Evolutionary conservation across 2,888 invertebrate genomes (phyloP), one percentile per base, ranked within the genome.

Genomic region (Tupiocoris notatus): DNA sequence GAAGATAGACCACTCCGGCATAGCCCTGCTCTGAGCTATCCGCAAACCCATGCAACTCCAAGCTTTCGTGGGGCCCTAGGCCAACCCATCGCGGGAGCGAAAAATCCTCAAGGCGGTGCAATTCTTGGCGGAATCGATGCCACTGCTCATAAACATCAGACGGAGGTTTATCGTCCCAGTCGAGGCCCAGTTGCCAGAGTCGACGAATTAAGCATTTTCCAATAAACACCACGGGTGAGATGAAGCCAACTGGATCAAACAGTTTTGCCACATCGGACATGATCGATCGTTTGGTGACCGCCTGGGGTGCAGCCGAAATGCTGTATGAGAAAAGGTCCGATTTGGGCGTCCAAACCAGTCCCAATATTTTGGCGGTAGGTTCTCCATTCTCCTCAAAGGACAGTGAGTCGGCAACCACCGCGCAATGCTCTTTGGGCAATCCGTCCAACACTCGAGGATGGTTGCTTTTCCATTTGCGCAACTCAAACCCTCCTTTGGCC

Each of bases 31-130:
- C 64, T 16, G 77, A 76, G 1, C 77, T 77, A 61, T 77, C 79
- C 16, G 54, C 73, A 39, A 79, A 79, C 16, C 77, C 78, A 57
- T 74, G 77, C 0, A 79, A 21, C 70, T 61, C 18, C 1, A 62
- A 6, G 7, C 17, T 18, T n/a, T 16, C 16, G 20, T n/a, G 25
- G 1, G 17, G 20, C 6, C n/a, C 21, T 1, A 61, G 2, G n/a
- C n/a, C 17, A 22, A 74, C 1, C 1, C 23, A 63, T 7, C 74
- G 20, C 1, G 54, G 57, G 2, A 74, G 3, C 1, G 62, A 1
- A 1, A 74, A 64, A 1, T 25, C 9, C 3, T 62, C 21, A 17
- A 74, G 18, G 6, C 17, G 23, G 22, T 1, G 3, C 7, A 61
- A 12, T 16, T 71, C 59, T 1, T 3, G 9, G 17, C 61, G 16